Base-by-base conservation (phyloP, 2,113 vertebrate species). In the Myotis yumanensis region DNA sequence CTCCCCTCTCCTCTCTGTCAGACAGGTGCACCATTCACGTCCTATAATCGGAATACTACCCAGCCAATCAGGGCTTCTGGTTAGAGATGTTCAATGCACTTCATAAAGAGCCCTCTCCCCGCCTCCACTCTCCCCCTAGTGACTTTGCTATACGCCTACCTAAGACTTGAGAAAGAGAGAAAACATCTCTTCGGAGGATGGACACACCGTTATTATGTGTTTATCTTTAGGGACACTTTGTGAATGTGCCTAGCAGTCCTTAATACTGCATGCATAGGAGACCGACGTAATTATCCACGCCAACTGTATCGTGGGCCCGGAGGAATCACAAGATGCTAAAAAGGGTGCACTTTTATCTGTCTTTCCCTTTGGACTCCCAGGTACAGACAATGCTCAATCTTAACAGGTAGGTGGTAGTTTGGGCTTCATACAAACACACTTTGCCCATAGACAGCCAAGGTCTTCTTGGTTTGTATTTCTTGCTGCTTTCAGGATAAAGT, bases 241-340 rank as follows among this genome's bases (percentile, higher is more conserved):
- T 20, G 48, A 46, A 25, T 17, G 30, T 28, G 43, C 32, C 43
- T 46, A 46, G 30, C 25, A 40, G 51, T 43, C 76, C 66, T 64
- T 51, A 52, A 22, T 3, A 32, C 28, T 17, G 14, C 6, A 18
- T 2, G 2, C 7, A 10, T 2, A 23, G 59, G 68, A 48, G 64
- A 54, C 30, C 11, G 22, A 71, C 71, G n/a, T 35, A 54, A 18
- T 35, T 48, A 18, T 30, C 37, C 28, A 2, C 0, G 20, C 32
- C 37, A 0, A 3, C 35, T 54, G 11, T 48, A 2, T 12, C 2
- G 1, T 3, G 81, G 40, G 51, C 16, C 9, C 15, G 14, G 0
- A 22, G 22, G 22, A 62, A 28, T 62, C 12, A 28, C 17, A 9
- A 8, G 54, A 51, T 1, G 1, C 54, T 20, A 62, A 59, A 23